phyloP scores from a whole-genome alignment of 2,888 invertebrate genomes.

The Megaustenia siamemsis region DNA sequence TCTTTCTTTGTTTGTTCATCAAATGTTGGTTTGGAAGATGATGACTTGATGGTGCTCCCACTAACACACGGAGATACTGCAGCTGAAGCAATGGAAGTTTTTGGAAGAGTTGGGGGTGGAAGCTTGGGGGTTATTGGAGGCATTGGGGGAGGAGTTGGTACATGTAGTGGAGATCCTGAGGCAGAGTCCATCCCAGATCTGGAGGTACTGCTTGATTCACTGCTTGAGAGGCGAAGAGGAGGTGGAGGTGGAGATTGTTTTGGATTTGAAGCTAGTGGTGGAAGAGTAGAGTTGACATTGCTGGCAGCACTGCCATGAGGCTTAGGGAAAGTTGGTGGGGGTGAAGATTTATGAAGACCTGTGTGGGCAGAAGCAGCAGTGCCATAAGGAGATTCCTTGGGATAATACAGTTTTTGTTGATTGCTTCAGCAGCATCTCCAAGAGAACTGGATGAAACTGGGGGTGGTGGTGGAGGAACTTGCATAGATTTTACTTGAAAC shows the following conservation, averaged over 20 bases:
- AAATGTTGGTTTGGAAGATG: slow-evolving; percentile 25
- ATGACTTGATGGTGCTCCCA: slow-evolving; percentile 27
- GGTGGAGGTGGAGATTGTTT: slow-evolving; percentile 55
- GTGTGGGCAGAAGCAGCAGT: slow-evolving; percentile 16
- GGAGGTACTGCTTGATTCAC: slow-evolving; percentile 59
- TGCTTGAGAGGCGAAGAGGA: slow-evolving; percentile 49
- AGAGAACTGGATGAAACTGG: slow-evolving; percentile 37
- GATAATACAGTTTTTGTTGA: slow-evolving; percentile 17
- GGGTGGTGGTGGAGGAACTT: slow-evolving; percentile 57
- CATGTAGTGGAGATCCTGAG: slow-evolving; percentile 55
- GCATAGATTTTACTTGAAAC: slow-evolving; percentile 47
- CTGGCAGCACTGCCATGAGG: slow-evolving; percentile 35
- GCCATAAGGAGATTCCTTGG: slow-evolving; percentile 6
- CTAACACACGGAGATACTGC: neutral
- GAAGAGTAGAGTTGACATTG: slow-evolving; percentile 30
- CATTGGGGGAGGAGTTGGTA: slow-evolving; percentile 59
- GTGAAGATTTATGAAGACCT: slow-evolving; percentile 47
- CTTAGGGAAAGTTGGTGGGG: slow-evolving; percentile 57
- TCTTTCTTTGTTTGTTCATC: slow-evolving; percentile 30
- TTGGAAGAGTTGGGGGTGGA: slow-evolving; percentile 57
- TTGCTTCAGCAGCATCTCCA: slow-evolving; percentile 13
- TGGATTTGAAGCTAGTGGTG: slow-evolving; percentile 47
- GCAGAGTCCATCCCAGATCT: slow-evolving; percentile 48
- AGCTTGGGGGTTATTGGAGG: slow-evolving; percentile 56
- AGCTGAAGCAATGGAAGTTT: slow-evolving; percentile 46